phyloP scores from a whole-genome alignment of 2,797 vertebrate genomes.

The Esox masquinongy region DNA sequence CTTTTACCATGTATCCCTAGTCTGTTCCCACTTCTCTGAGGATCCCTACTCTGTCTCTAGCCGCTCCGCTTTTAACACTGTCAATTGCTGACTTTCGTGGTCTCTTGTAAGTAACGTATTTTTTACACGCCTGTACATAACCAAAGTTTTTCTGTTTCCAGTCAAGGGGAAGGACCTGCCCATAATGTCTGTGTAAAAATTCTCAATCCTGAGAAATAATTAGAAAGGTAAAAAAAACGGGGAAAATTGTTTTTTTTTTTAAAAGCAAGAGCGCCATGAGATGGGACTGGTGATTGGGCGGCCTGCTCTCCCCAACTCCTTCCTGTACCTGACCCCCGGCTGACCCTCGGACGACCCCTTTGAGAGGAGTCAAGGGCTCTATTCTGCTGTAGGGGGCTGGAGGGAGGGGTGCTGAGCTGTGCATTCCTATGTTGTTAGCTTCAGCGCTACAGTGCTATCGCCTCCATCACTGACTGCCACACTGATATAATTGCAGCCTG shows the following conservation, averaged over 20 bases:
- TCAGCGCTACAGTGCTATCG: conserved; percentile 71
- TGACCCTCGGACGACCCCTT: conserved; percentile 79
- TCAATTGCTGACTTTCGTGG: not conserved
- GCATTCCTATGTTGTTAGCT: conserved; percentile 72
- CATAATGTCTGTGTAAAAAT: not conserved
- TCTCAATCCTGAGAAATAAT: conserved; percentile 24
- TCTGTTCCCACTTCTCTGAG: not conserved
- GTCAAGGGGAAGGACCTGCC: conserved; percentile 21
- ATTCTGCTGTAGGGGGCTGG: conserved; percentile 66
- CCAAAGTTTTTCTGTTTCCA: conserved; percentile 26
- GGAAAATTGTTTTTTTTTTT: conserved; percentile 29
- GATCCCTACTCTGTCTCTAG: not conserved
- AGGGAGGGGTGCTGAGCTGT: conserved; percentile 54
- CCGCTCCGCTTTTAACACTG: not conserved
- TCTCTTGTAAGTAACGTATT: not conserved
- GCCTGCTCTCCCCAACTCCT: conserved; percentile 61
- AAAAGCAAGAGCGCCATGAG: conserved; percentile 29
- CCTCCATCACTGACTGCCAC: conserved; percentile 83
- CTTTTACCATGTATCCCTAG: not conserved
- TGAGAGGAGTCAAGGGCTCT: conserved; percentile 79
- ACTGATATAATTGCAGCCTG: conserved; percentile 90
- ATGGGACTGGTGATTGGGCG: conserved; percentile 62
- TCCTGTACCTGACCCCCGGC: conserved; percentile 80
- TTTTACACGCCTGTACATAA: not conserved
- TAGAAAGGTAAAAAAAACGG: conserved; percentile 28